Base-by-base conservation (phyloP, 2,888 invertebrate species). In the Lordiphosa andalusiaca region DNA sequence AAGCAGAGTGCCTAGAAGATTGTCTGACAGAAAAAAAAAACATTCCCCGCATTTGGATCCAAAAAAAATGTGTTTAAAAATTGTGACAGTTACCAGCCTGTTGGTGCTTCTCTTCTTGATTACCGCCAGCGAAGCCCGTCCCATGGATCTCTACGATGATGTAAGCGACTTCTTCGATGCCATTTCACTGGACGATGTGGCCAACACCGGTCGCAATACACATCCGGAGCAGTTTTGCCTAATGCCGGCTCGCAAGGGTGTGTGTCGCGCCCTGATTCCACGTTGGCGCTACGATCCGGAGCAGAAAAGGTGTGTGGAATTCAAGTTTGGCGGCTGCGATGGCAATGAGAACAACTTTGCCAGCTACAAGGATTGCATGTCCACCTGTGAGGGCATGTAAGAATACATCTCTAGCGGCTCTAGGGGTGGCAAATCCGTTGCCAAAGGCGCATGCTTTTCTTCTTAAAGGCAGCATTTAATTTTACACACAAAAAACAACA, bases 281-380 rank as follows among this genome's bases (percentile, higher is more conserved):
- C 85, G 90, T 50, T 90, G 87, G 88, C 88, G 90, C 53, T 92
- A 91, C 80, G 90, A 91, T 82, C 88, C 90, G 1, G 76, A 83
- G 47, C 85, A 87, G 38, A 89, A 89, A 58, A 88, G 89, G 52
- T 92, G 92, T 59, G 75, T 88, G 5, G 90, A 91, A 69, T 92
- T 92, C 78, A 90, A 90, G 66, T 92, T 91, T 65, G 92, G 92
- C 3, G 92, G 92, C 52, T 92, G 92, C 70, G 91, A 90, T 74
- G 91, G 91, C 62, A 92, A 92, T 69, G 90, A 89, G 56, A 92
- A 92, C 75, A 92, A 92, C 67, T 92, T 92, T 80, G 68, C 88
- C 54, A 89, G 90, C 58, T 87, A 90, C 67, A 89, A 90, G 64
- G 88, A 89, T 51, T 92, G 92, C 73, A 89, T 90, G 89, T 86